phyloP scores from a whole-genome alignment of 2,113 vertebrate genomes.

The Coracopsis vasa region DNA sequence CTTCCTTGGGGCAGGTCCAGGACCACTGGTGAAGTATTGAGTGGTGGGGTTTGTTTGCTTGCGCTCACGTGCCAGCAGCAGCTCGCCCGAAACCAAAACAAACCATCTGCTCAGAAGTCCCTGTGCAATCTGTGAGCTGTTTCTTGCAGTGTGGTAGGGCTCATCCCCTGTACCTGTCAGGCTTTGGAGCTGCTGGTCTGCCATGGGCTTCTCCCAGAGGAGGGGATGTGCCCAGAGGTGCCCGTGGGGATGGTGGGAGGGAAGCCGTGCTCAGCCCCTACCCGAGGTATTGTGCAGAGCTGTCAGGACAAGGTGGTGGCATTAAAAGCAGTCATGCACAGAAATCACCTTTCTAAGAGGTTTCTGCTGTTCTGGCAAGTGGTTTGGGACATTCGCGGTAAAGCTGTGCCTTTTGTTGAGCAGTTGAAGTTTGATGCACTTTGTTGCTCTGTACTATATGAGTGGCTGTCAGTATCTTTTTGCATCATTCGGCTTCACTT shows the following conservation, averaged over 20 bases:
- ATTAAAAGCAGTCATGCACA: neutral
- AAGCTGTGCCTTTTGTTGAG: neutral
- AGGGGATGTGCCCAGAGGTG: slow-evolving; percentile 34
- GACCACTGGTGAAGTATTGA: slow-evolving; percentile 25
- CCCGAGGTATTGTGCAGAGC: neutral
- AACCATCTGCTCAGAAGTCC: neutral
- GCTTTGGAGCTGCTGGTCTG: neutral
- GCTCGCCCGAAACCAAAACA: slow-evolving; percentile 17
- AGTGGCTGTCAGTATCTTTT: neutral
- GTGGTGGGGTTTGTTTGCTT: neutral
- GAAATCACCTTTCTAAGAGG: neutral
- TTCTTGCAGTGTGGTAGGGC: neutral
- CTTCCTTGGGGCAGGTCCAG: neutral
- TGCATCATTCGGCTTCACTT: slow-evolving; percentile 26
- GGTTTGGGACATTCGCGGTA: slow-evolving; percentile 8
- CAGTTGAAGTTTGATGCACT: slow-evolving; percentile 36
- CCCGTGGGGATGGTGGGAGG: neutral
- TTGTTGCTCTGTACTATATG: neutral
- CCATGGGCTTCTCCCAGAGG: neutral
- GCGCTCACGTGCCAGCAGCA: neutral
- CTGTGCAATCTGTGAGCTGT: neutral
- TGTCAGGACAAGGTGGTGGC: neutral
- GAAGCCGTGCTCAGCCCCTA: neutral
- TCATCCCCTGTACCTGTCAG: neutral
- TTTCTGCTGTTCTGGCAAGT: neutral